A percentile compares a stretch with the other conserved stretches of the same genome.
phyloP scores from a whole-genome alignment of 2,113 vertebrate species.

The Neotoma lepida region DNA sequence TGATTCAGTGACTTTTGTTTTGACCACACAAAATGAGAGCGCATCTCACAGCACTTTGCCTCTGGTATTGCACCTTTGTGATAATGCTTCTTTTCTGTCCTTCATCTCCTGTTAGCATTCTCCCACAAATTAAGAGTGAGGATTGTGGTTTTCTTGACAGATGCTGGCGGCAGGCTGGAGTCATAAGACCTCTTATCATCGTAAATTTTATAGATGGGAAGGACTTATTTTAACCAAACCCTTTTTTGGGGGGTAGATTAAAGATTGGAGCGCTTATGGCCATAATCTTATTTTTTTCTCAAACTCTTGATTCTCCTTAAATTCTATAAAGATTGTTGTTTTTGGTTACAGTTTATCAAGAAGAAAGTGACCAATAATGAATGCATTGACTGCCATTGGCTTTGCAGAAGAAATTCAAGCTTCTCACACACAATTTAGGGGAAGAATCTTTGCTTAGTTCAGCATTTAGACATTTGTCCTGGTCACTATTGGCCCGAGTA shows the following conservation, averaged over 20 bases:
- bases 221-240: slow-evolving; percentile 62
- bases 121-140: slow-evolving; percentile 70
- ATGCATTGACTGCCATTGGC: slow-evolving; percentile 71
- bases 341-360: slow-evolving; percentile 65
- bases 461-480: slow-evolving; percentile 76
- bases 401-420: slow-evolving; percentile 57
- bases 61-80: slow-evolving; percentile 49
- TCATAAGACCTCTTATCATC: slow-evolving; percentile 80
- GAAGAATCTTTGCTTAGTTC: slow-evolving; percentile 76
- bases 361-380: slow-evolving; percentile 72
- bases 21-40: not conserved
- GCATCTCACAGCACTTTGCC: not conserved
- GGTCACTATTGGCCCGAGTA: slow-evolving; percentile 70
- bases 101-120: slow-evolving; percentile 77
- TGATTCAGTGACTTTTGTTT: slow-evolving; percentile 21
- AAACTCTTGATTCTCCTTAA: slow-evolving; percentile 62
- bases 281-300: slow-evolving; percentile 52
- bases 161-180: slow-evolving; percentile 79
- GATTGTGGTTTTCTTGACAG: slow-evolving; percentile 83
- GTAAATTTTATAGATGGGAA: slow-evolving; percentile 79
- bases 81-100: slow-evolving; percentile 49
- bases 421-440: slow-evolving; percentile 68
- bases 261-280: slow-evolving; percentile 17
- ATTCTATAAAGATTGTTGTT: slow-evolving; percentile 58
- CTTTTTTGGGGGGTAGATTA: slow-evolving; percentile 14